Evolutionary conservation across 2,113 vertebrate genomes (phyloP).

Genomic region (Saccopteryx bilineata): DNA sequence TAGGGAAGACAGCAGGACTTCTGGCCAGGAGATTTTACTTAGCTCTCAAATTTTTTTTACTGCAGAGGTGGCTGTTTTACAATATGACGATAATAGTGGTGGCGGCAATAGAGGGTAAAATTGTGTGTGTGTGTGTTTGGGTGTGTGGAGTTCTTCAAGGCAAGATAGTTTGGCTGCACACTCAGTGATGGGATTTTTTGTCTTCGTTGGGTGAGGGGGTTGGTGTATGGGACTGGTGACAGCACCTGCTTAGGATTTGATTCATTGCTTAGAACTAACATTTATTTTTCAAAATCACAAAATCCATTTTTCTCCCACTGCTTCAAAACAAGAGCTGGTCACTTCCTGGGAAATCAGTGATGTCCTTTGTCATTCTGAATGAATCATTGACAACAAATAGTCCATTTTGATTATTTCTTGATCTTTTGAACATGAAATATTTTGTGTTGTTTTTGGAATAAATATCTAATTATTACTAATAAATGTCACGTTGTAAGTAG

Average conservation of each 20-base stretch:
- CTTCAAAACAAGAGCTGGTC: slow-evolving; percentile 65
- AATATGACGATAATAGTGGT: background rate
- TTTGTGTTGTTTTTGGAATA: slow-evolving; percentile 7
- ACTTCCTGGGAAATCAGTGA: slow-evolving; percentile 32
- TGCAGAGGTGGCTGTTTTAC: background rate
- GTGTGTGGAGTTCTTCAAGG: background rate
- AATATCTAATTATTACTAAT: slow-evolving; percentile 20
- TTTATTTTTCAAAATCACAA: slow-evolving; percentile 46
- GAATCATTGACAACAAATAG: slow-evolving; percentile 7
- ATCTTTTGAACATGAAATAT: background rate
- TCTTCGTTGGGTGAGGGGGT: background rate
- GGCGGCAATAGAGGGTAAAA: background rate
- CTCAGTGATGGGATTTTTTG: background rate
- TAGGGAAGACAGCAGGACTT: background rate
- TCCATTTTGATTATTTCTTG: background rate
- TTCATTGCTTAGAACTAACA: background rate
- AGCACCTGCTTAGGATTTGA: background rate
- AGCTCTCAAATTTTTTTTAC: background rate
- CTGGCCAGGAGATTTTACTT: background rate
- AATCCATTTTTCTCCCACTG: slow-evolving; percentile 21
- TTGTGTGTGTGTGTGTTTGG: background rate
- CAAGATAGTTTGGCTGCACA: background rate
- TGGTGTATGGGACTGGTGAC: background rate
- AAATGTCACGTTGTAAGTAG: background rate
- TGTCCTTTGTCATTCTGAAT: slow-evolving; percentile 50